Evolutionary conservation across 1,140 invertebrate species (phyloP).

Genomic region (Dinothrombium tinctorium): DNA sequence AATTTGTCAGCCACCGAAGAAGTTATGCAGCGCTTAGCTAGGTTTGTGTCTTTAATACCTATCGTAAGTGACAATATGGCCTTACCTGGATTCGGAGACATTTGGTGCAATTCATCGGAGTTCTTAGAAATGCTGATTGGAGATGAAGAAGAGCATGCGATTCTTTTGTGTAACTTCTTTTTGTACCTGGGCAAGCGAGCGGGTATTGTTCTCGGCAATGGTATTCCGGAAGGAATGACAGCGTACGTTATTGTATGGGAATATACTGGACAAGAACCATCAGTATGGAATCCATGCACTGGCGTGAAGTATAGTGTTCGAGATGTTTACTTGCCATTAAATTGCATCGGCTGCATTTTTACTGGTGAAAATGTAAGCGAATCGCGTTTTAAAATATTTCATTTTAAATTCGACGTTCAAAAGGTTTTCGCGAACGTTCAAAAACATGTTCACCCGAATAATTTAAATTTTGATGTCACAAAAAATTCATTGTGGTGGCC

Average conservation of each 20-base stretch:
- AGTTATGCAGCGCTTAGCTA: slow-evolving; percentile 18
- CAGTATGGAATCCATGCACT: slow-evolving; percentile 40
- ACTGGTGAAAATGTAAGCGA: slow-evolving; percentile 27
- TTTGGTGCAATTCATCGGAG: slow-evolving; percentile 45
- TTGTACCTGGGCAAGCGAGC: slow-evolving; percentile 33
- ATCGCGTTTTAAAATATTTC: not conserved
- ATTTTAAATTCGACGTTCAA: slow-evolving; percentile 4
- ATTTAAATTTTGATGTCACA: slow-evolving; percentile 38
- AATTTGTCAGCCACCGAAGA: slow-evolving; percentile 11
- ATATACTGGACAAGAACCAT: slow-evolving; percentile 3
- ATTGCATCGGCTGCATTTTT: slow-evolving; percentile 34
- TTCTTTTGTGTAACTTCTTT: slow-evolving; percentile 53
- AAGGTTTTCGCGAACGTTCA: slow-evolving; percentile 51
- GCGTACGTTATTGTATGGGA: slow-evolving; percentile 38
- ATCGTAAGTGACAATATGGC: slow-evolving; percentile 27
- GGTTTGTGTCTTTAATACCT: slow-evolving; percentile 35
- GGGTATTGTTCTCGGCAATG: slow-evolving; percentile 43
- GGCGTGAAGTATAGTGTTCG: slow-evolving; percentile 37
- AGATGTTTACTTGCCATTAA: slow-evolving; percentile 48
- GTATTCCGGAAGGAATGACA: slow-evolving; percentile 42
- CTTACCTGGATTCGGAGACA: slow-evolving; percentile 31
- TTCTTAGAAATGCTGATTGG: slow-evolving; percentile 47
- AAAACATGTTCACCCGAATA: slow-evolving; percentile 34
- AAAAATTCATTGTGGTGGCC: slow-evolving; percentile 39
- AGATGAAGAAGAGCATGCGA: slow-evolving; percentile 51